Conservation (phyloP, 2,113 vertebrate genomes). For the Callorhinus ursinus region DNA sequence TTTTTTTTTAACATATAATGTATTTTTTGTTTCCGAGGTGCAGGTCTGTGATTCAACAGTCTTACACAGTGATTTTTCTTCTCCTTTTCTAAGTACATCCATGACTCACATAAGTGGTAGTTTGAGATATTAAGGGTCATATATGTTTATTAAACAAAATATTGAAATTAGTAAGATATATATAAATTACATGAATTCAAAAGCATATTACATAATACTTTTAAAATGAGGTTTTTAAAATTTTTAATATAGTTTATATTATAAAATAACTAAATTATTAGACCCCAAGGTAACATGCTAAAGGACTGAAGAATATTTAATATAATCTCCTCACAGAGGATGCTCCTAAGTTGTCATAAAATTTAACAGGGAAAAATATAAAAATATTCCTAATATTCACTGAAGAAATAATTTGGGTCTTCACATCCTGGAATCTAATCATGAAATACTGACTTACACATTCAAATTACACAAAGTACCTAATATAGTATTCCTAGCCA, state of each 20-base stretch:
- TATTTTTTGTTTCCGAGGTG: too few relatives aligned
- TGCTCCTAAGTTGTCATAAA: not conserved
- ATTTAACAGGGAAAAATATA: not conserved
- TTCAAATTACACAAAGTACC: not conserved
- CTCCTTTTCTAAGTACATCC: not conserved
- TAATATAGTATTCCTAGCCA: not conserved
- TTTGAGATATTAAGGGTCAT: not conserved
- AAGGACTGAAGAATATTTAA: not conserved
- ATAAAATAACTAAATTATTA: not conserved
- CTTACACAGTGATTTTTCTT: not conserved
- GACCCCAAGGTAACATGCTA: not conserved
- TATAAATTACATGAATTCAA: not conserved
- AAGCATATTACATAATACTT: not conserved
- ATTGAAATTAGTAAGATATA: not conserved
- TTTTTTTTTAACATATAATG: too few relatives aligned
- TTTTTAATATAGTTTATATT: not conserved
- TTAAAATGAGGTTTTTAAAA: not conserved
- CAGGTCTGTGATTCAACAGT: too few relatives aligned
- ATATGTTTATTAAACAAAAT: not conserved
- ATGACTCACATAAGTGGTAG: not conserved
- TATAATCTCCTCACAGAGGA: not conserved
- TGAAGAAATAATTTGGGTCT: not conserved
- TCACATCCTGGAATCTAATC: not conserved
- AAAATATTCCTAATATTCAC: not conserved
- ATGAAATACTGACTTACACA: not conserved